Evolutionary conservation across 2,113 vertebrate genomes (phyloP).

Genomic region (Trichechus manatus): DNA sequence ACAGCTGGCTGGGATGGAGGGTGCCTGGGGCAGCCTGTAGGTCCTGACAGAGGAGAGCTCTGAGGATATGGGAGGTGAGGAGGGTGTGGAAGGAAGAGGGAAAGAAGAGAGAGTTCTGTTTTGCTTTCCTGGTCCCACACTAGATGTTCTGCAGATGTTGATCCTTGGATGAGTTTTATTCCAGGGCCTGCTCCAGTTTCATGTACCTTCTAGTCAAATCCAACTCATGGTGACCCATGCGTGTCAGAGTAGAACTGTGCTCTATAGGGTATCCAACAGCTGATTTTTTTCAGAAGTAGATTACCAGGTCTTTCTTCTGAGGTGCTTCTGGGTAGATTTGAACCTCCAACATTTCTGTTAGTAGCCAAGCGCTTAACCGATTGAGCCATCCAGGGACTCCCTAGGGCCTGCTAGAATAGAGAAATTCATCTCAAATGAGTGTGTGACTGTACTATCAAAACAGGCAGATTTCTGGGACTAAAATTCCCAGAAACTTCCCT

Average conservation of each 20-base stretch:
- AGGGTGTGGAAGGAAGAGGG: neutral
- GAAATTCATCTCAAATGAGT: neutral
- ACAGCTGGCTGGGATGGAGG: neutral
- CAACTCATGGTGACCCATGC: neutral
- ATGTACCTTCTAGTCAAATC: neutral
- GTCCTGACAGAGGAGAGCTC: neutral
- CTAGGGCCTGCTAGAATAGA: neutral
- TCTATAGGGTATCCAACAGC: neutral
- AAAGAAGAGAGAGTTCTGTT: neutral
- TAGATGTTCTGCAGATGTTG: neutral
- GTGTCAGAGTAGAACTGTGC: neutral
- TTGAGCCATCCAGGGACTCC: neutral
- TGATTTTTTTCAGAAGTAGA: neutral
- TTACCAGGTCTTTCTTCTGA: neutral
- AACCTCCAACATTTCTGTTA: neutral
- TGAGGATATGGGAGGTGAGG: neutral
- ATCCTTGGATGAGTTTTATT: neutral
- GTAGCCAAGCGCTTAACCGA: neutral
- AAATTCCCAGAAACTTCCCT: constrained; percentile 4
- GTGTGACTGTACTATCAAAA: neutral
- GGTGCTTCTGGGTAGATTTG: neutral
- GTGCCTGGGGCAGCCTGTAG: neutral
- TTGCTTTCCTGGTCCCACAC: neutral
- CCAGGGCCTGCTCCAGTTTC: neutral
- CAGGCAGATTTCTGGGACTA: neutral